Evolutionary conservation across 2,797 vertebrate genomes (phyloP), one percentile per base, ranked within the genome.

Genomic region (Linurgus olivaceus): DNA sequence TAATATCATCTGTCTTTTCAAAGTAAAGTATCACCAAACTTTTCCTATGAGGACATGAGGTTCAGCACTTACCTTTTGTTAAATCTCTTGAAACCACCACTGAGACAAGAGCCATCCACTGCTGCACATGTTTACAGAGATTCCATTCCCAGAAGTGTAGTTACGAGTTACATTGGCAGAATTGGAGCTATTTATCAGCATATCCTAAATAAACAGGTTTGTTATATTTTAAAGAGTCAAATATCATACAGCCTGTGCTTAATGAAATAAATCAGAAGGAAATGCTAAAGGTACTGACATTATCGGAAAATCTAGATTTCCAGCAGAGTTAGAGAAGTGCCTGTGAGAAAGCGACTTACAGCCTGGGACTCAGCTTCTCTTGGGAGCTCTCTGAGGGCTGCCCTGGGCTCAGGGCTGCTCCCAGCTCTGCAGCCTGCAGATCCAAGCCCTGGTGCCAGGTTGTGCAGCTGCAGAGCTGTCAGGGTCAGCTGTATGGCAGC

Each of bases 401-500:
- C 19, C 1, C 20, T 5, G 51, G 76, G 38, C 33, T 20, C 45
- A 38, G 42, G 70, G 42, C 35, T 62, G 29, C 17, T 40, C 31
- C 13, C 71, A 29, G 76, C 65, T 28, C 51, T 21, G 33, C 68
- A 61, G 59, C 35, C 37, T 37, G 54, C 48, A 55, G 33, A 10
- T 10, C 20, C 76, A 59, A 57, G 70, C 38, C 16, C 55, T 13
- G 40, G 54, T 10, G 31, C 25, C 50, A 42, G n/a, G 29, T 0
- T 47, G 42, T 44, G 45, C 54, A 75, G 71, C 28, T 2, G 6
- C 10, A 51, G 63, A 54, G 38, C 51, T 72, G n/a, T 11, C 42
- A 42, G 78, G 33, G 10, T 3, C 0, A 0, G 5, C 35, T 4
- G 18, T 8, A 1, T 3, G 2, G 33, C 58, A 62, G 74, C 35